These are phyloP conservation scores for Drosophila rubida DNA, from an alignment of 2,888 invertebrate species.

Conservation along the genomic window DNA sequence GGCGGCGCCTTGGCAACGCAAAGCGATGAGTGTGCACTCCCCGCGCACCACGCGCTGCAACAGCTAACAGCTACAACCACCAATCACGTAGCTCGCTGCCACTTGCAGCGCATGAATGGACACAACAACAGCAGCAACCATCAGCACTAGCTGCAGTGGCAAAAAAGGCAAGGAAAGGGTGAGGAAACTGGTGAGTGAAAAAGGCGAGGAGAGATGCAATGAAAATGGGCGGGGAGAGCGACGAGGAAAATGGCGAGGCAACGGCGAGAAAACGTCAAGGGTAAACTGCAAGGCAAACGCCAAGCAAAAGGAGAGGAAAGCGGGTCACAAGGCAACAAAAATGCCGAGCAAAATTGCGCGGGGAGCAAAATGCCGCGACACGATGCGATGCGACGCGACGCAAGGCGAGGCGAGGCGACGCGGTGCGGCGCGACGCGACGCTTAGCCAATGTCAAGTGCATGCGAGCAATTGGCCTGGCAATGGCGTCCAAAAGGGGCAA, in stretches of 20 bases:
- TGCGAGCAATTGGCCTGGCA: slow-evolving; percentile 37
- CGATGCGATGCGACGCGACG: slow-evolving; percentile 32
- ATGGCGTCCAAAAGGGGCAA: slow-evolving; percentile 7
- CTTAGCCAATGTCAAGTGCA: slow-evolving; percentile 74
- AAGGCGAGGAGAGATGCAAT: slow-evolving; percentile 8
- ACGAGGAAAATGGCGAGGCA: background rate
- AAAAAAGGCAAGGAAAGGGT: slow-evolving; percentile 8
- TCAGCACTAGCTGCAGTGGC: background rate
- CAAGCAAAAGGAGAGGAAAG: background rate
- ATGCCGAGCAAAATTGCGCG: slow-evolving; percentile 10
- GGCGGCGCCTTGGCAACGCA: slow-evolving; percentile 14
- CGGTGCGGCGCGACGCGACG: slow-evolving; percentile 29
- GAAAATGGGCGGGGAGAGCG: no score
- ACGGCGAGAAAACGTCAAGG: slow-evolving; percentile 11
- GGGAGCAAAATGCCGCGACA: slow-evolving; percentile 29
- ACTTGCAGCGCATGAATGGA: slow-evolving; percentile 61
- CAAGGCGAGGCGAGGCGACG: slow-evolving; percentile 33
- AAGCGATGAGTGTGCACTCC: background rate
- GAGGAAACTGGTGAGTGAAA: slow-evolving; percentile 1
- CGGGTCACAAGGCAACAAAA: background rate
- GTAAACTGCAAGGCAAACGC: background rate
- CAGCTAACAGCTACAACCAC: slow-evolving; percentile 10
- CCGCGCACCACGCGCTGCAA: background rate
- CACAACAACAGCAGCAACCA: slow-evolving; percentile 29
- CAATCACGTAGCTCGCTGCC: slow-evolving; percentile 46